Percentiles rank a stretch among this genome's conserved stretches.
These are phyloP conservation scores for Drosophila differens DNA, from an alignment of 2,888 invertebrate species.

Conservation along the genomic window DNA sequence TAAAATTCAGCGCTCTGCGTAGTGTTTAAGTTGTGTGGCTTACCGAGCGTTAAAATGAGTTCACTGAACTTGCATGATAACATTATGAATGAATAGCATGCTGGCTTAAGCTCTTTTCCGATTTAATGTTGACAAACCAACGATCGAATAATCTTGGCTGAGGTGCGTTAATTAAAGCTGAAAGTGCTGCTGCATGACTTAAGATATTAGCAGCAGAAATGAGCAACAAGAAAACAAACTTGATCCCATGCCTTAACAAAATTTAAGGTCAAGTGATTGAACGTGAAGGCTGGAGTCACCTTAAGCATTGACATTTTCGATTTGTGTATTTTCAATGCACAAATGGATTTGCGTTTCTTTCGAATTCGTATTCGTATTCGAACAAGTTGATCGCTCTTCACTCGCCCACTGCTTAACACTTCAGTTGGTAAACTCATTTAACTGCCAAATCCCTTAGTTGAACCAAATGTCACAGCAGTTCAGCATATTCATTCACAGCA, in stretches of 20 bases:
- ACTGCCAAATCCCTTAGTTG: conserved; percentile 18
- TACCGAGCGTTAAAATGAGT: conserved; percentile 61
- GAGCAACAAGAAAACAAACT: background rate
- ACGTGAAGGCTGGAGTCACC: background rate
- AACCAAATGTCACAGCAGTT: conserved; percentile 33
- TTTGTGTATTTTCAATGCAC: background rate
- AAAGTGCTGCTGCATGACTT: background rate
- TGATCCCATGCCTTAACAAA: background rate
- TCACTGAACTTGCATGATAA: conserved; percentile 64
- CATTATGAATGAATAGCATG: conserved; percentile 16
- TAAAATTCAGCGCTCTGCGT: conserved; percentile 38
- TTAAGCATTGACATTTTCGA: background rate
- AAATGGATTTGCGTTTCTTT: background rate
- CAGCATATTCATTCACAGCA: background rate
- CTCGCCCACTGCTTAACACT: conserved; percentile 8
- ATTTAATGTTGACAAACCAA: conserved; percentile 18
- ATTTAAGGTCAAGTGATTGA: background rate
- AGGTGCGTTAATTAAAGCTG: conserved; percentile 22
- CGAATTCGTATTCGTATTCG: background rate
- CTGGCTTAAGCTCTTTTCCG: background rate
- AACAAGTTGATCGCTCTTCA: conserved; percentile 10
- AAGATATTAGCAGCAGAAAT: background rate
- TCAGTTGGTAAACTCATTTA: conserved; percentile 30
- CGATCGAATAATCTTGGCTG: background rate
- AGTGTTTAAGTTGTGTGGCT: conserved; percentile 44